Evolutionary conservation across 2,113 vertebrate genomes (phyloP).

Genomic region (Alligator mississippiensis): DNA sequence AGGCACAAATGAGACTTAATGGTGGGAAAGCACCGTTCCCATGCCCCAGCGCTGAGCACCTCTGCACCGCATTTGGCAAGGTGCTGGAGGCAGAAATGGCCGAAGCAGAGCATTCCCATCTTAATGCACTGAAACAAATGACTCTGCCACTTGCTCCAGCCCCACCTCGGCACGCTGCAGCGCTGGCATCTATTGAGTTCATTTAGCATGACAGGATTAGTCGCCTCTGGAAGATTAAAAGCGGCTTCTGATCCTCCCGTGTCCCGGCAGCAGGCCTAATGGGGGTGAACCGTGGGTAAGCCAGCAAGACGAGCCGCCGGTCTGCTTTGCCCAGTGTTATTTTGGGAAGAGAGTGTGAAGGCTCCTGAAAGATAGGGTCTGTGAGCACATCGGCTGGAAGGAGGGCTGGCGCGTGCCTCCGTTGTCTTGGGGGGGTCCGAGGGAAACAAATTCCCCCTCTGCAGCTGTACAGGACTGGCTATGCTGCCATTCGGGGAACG

Average conservation of each 20-base stretch:
- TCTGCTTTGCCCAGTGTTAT: not conserved
- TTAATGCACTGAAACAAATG: not conserved
- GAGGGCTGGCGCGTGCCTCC: not conserved
- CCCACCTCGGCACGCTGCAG: not conserved
- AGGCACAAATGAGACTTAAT: too few relatives aligned
- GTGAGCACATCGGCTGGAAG: not conserved
- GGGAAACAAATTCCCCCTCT: not conserved
- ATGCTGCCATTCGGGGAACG: rapidly evolving
- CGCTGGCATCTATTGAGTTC: rapidly evolving
- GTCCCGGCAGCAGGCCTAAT: not conserved
- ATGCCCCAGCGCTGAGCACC: not conserved
- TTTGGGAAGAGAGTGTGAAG: not conserved
- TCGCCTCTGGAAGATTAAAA: slow-evolving; percentile 12
- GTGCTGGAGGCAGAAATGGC: not conserved
- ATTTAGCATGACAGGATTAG: not conserved
- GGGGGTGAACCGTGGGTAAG: not conserved
- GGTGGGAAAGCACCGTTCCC: not conserved
- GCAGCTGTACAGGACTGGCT: not conserved
- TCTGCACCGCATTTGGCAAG: not conserved
- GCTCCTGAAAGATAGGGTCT: not conserved
- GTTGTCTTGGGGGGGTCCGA: not conserved
- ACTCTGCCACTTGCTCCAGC: not conserved
- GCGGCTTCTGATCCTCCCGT: slow-evolving; percentile 17
- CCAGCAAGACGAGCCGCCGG: not conserved
- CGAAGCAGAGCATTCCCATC: not conserved